These are phyloP conservation scores for Gephyroberyx darwinii DNA, from an alignment of 2,797 vertebrate species.

Conservation along the genomic window DNA sequence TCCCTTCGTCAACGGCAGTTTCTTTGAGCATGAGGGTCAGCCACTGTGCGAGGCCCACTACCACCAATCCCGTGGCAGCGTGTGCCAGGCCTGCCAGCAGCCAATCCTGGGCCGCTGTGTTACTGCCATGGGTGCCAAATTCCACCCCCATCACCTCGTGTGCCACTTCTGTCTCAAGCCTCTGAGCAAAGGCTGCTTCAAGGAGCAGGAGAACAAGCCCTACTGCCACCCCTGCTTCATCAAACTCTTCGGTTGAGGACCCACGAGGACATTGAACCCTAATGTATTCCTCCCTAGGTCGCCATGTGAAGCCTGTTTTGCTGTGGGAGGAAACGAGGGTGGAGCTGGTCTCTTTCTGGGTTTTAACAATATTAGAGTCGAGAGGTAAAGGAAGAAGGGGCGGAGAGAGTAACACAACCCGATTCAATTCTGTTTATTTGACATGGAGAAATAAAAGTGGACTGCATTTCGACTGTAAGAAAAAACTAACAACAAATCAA, in stretches of 20 bases:
- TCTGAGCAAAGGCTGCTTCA: conserved; percentile 93
- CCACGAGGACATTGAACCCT: conserved; percentile 5
- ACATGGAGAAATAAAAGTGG: conserved; percentile 19
- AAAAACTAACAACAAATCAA: conserved; percentile 13
- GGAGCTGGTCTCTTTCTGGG: conserved; percentile 71
- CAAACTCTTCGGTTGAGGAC: conserved; percentile 87
- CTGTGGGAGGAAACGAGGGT: conserved; percentile 49
- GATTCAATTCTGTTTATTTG: conserved; percentile 39
- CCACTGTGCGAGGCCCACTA: conserved; percentile 93
- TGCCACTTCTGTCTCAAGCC: conserved; percentile 93
- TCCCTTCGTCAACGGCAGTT: conserved; percentile 91
- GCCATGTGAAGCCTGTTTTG: conserved; percentile 43
- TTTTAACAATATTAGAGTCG: conserved; percentile 44
- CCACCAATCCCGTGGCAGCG: conserved; percentile 87
- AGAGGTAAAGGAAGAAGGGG: conserved; percentile 1
- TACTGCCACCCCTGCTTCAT: conserved; percentile 95
- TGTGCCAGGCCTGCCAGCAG: conserved; percentile 91
- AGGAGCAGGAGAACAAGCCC: conserved; percentile 92
- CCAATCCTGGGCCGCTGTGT: conserved; percentile 93
- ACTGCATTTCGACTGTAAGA: conserved; percentile 29
- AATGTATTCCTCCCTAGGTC: not conserved
- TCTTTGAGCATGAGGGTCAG: conserved; percentile 91
- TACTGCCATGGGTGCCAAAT: conserved; percentile 92
- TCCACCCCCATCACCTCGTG: conserved; percentile 92
- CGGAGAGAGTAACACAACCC: conserved; percentile 18